These are phyloP conservation scores for Margarornis squamiger DNA, from an alignment of 2,797 vertebrate genomes.

Conservation along the genomic window DNA sequence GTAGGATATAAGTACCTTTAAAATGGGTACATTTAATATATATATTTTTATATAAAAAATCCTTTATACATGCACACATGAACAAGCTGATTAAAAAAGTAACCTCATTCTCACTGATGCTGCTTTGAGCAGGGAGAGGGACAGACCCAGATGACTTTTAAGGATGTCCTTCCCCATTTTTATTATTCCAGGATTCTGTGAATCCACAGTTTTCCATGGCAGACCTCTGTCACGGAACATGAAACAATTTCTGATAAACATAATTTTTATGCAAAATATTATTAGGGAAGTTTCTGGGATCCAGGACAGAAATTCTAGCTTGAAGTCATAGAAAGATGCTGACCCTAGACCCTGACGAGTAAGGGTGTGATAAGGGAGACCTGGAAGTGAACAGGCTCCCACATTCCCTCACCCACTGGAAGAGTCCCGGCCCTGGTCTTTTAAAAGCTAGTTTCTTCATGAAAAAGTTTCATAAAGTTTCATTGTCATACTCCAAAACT, in stretches of 20 bases:
- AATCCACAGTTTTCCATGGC: not conserved
- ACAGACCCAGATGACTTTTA: not conserved
- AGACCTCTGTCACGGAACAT: not conserved
- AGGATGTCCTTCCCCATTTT: not conserved
- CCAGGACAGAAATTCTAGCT: not conserved
- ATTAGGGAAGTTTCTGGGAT: not conserved
- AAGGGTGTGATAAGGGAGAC: not conserved
- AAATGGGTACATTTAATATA: not conserved
- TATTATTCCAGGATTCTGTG: not conserved
- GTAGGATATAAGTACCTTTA: not conserved
- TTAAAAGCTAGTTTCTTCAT: not conserved
- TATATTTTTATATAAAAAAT: not conserved
- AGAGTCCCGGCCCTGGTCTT: not conserved
- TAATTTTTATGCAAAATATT: not conserved
- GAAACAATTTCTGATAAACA: not conserved
- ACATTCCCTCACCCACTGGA: not conserved
- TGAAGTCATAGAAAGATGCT: not conserved
- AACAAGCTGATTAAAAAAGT: not conserved
- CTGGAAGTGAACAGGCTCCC: not conserved
- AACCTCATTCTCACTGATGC: not conserved
- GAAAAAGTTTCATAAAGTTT: not conserved
- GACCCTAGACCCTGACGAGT: not conserved
- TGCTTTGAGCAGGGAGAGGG: not conserved
- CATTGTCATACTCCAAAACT: not conserved
- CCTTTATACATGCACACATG: not conserved